Base-by-base conservation (phyloP, 2,888 invertebrate genomes). In the Romanomermis culicivorax region DNA sequence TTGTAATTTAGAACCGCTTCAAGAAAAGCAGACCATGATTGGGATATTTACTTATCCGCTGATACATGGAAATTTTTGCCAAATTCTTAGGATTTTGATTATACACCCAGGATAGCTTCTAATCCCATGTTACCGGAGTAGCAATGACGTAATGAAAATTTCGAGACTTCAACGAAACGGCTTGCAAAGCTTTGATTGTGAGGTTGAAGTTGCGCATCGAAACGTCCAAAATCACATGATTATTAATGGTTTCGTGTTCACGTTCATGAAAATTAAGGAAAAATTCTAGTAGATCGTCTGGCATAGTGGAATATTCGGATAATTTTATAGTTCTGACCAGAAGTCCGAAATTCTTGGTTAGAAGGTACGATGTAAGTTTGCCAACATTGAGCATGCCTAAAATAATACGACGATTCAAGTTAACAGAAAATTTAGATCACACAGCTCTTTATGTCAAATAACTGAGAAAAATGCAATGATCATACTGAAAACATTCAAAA, bases 91-190 rank as follows among this genome's bases (percentile, higher is more conserved):
- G n/a, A n/a, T n/a, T n/a, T n/a, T n/a, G n/a, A n/a, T n/a, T n/a
- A n/a, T n/a, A n/a, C n/a, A n/a, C n/a, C n/a, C n/a, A n/a, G n/a
- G n/a, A n/a, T n/a, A n/a, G n/a, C n/a, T n/a, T n/a, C n/a, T n/a
- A n/a, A n/a, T n/a, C n/a, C n/a, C n/a, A n/a, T n/a, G n/a, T n/a
- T 49, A 49, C 50, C 7, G 4, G 29, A 7, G 26, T 17, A 14
- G 50, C 50, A 27, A 49, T 49, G 11, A 49, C 4, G 20, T 49
- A 49, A 49, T 49, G 50, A 29, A 49, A 49, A 49, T 49, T 4
- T 27, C 50, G 25, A 27, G 50, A 27, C 27, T 49, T 49, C 4
- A 49, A 11, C 7, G 50, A 25, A 4, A 20, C 50, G 4, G 25
- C 29, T 20, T 27, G 50, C 20, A 49, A 49, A 25, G 17, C 11